phyloP scores from a whole-genome alignment of 2,888 invertebrate genomes.

The Heliconius ethilla region DNA sequence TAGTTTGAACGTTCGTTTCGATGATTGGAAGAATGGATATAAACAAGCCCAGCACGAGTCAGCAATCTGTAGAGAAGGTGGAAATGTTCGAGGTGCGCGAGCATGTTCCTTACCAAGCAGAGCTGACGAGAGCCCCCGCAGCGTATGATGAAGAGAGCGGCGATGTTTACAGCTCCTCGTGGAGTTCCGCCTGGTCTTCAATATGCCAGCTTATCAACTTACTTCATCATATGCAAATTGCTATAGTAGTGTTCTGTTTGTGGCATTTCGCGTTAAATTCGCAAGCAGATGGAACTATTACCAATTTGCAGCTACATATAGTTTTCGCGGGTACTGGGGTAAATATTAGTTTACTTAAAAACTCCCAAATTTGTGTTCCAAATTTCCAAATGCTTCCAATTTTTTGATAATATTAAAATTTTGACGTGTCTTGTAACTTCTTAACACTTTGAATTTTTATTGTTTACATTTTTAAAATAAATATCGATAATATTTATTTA shows the following conservation, averaged over 20 bases:
- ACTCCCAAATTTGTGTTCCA: not conserved
- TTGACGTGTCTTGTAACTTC: too few species aligned
- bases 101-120: slow-evolving; percentile 76
- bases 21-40: slow-evolving; percentile 60
- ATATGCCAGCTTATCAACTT: slow-evolving; percentile 74
- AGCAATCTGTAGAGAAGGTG: slow-evolving; percentile 68
- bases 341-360: slow-evolving; percentile 51
- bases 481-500: too few species aligned
- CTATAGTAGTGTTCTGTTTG: slow-evolving; percentile 72
- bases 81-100: slow-evolving; percentile 76
- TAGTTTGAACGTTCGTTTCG: slow-evolving; percentile 1
- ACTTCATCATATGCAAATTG: slow-evolving; percentile 74
- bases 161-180: slow-evolving; percentile 59
- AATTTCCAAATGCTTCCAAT: too few species aligned
- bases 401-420: not conserved
- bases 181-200: slow-evolving; percentile 72
- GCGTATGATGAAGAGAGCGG: slow-evolving; percentile 74
- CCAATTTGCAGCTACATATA: slow-evolving; percentile 74
- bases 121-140: slow-evolving; percentile 68
- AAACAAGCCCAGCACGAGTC: slow-evolving; percentile 69
- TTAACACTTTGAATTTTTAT: too few species aligned
- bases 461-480: too few species aligned
- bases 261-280: slow-evolving; percentile 74
- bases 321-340: slow-evolving; percentile 78
- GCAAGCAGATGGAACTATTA: slow-evolving; percentile 67